Conservation (phyloP, 2,888 invertebrate species). For the Lordiphosa fenestrarum region DNA sequence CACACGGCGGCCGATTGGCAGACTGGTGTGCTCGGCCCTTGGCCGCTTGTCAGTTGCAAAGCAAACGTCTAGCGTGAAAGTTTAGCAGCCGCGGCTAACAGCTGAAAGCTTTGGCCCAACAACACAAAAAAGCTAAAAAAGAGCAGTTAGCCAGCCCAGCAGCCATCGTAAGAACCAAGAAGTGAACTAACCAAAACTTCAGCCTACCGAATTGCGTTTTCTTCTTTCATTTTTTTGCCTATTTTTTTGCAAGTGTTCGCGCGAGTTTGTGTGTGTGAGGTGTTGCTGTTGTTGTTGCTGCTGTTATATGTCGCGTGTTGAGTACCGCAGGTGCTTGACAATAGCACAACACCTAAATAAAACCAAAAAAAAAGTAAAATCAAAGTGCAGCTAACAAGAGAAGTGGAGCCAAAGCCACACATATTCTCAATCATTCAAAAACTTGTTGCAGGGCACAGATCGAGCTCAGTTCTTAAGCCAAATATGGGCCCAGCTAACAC, state of each 20-base stretch:
- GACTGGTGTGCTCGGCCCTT: slow-evolving; percentile 16
- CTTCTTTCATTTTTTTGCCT: not conserved
- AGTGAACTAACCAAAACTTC: slow-evolving; percentile 7
- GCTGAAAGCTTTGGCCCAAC: slow-evolving; percentile 19
- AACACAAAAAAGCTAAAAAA: slow-evolving; percentile 16
- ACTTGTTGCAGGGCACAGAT: slow-evolving; percentile 59
- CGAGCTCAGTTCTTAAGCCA: not conserved
- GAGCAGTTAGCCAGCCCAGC: slow-evolving; percentile 10
- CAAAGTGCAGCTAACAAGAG: slow-evolving; percentile 45
- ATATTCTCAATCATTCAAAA: slow-evolving; percentile 8
- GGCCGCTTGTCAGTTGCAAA: slow-evolving; percentile 63
- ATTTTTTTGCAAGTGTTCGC: slow-evolving; percentile 2
- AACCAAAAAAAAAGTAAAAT: slow-evolving; percentile 6
- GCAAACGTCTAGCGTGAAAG: slow-evolving; percentile 69
- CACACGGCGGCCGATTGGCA: not conserved
- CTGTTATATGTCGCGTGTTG: slow-evolving; percentile 32
- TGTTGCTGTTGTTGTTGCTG: slow-evolving; percentile 30
- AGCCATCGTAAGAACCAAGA: slow-evolving; percentile 4
- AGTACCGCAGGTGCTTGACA: slow-evolving; percentile 33
- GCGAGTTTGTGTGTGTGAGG: slow-evolving; percentile 2
- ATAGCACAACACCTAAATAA: slow-evolving; percentile 13
- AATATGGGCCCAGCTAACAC: too few species aligned
- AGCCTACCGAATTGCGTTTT: not conserved
- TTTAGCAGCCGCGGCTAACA: slow-evolving; percentile 31
- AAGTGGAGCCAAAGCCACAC: slow-evolving; percentile 18